A percentile compares a stretch with the other conserved stretches of the same genome.
Conservation (phyloP, 2,888 invertebrate species). For the Calameuta filiformis region DNA sequence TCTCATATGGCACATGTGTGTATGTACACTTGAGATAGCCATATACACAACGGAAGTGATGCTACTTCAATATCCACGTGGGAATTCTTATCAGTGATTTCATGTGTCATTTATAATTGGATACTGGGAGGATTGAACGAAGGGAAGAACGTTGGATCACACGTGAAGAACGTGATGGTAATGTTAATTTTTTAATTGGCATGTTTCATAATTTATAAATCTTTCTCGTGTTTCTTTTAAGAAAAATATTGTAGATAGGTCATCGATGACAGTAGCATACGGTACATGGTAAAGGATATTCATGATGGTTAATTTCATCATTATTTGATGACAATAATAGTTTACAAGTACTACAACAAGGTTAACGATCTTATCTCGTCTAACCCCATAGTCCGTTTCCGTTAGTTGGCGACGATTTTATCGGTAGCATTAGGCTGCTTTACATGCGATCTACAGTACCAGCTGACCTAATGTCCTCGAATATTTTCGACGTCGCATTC, state of each 20-base stretch:
- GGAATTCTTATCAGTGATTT: not conserved
- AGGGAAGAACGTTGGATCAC: not conserved
- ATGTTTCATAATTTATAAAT: not conserved
- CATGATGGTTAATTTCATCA: not conserved
- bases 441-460: not conserved
- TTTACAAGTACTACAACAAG: not conserved
- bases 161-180: not conserved
- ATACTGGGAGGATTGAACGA: not conserved
- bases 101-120: not conserved
- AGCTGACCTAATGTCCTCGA: not conserved
- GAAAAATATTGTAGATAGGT: not conserved
- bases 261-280: not conserved
- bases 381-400: not conserved
- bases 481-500: not conserved
- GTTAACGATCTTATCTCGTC: not conserved
- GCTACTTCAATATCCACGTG: not conserved
- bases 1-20: conserved; percentile 10
- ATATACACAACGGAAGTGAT: not conserved
- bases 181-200: not conserved
- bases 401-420: not conserved
- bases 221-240: not conserved
- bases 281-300: not conserved
- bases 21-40: not conserved
- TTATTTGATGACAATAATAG: not conserved
- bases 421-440: not conserved